phyloP scores from a whole-genome alignment of 1,140 invertebrate species.

The Orchesella cincta region DNA sequence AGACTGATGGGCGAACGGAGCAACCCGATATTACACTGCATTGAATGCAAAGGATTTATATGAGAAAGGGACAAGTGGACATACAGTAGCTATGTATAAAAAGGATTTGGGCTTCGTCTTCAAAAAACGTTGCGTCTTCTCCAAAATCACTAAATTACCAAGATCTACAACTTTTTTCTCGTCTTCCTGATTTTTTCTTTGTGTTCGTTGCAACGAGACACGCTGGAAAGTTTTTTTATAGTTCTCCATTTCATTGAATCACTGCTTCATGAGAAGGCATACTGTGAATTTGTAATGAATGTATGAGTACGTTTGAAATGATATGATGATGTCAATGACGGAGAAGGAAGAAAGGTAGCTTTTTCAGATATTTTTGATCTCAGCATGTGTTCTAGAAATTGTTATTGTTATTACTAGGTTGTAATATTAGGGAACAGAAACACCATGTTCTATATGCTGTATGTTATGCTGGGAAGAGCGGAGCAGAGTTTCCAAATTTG shows the following conservation, averaged over 20 bases:
- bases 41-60: too few species aligned
- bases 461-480: neutral
- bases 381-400: constrained; percentile 3
- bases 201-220: neutral
- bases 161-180: too few species aligned
- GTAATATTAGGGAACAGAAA: neutral
- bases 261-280: neutral
- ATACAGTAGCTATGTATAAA: too few species aligned
- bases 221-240: neutral
- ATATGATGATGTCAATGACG: too few species aligned
- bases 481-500: neutral
- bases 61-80: too few species aligned
- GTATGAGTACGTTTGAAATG: neutral
- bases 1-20: too few species aligned
- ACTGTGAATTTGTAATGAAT: neutral
- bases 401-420: constrained; percentile 13
- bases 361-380: neutral
- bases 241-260: neutral
- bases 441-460: neutral
- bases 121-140: too few species aligned
- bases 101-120: too few species aligned
- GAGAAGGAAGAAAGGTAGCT: too few species aligned
- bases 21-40: too few species aligned
- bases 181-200: neutral
- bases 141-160: too few species aligned